Conservation (phyloP, 2,888 invertebrate species). For the Ommatoiulus sabulosus region DNA sequence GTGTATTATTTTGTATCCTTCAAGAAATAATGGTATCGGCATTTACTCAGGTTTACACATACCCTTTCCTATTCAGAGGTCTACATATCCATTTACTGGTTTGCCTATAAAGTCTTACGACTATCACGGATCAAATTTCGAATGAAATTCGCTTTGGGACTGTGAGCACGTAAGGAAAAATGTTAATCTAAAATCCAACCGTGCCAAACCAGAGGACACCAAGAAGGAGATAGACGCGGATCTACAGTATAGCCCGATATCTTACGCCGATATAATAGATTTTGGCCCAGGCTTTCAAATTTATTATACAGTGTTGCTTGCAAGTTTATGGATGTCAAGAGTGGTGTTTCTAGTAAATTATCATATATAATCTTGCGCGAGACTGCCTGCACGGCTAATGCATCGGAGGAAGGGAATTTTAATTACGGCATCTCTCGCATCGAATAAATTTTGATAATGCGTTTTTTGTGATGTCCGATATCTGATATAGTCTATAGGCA, state of each 20-base stretch:
- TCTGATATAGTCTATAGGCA: background rate
- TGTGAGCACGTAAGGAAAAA: background rate
- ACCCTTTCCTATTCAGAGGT: background rate
- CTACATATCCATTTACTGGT: slow-evolving; percentile 11
- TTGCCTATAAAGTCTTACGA: background rate
- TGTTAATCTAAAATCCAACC: slow-evolving; percentile 33
- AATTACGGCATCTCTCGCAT: background rate
- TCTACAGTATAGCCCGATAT: background rate
- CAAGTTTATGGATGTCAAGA: background rate
- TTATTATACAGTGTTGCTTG: slow-evolving; percentile 11
- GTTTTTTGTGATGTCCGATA: background rate
- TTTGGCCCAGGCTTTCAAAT: background rate
- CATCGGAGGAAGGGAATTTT: background rate
- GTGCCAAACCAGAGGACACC: too few species aligned
- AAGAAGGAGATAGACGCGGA: background rate
- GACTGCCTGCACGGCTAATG: background rate
- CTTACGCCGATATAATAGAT: slow-evolving; percentile 7
- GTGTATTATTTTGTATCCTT: background rate
- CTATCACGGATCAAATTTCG: slow-evolving; percentile 30
- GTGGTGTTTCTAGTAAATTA: background rate
- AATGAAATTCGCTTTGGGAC: slow-evolving; percentile 16
- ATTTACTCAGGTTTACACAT: background rate
- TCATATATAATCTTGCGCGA: background rate
- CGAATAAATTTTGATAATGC: background rate
- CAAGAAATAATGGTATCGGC: background rate